These are phyloP conservation scores for Enteromius paludinosus DNA, from an alignment of 2,797 vertebrate species.

Conservation along the genomic window DNA sequence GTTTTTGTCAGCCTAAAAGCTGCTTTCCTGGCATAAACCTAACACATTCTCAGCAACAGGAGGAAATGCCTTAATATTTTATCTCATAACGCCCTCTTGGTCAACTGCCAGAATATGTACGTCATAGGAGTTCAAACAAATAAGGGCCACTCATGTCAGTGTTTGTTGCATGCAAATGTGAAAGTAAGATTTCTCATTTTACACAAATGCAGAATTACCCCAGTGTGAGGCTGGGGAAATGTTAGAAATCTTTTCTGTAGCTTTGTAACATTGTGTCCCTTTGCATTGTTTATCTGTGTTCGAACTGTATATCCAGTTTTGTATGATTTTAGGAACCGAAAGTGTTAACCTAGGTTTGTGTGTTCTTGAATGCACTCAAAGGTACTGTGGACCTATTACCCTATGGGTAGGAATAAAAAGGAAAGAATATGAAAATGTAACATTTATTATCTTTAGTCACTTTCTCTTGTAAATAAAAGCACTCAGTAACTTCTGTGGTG, in stretches of 20 bases:
- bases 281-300: conserved; percentile 75
- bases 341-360: conserved; percentile 97
- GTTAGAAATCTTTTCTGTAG: conserved; percentile 87
- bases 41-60: conserved; percentile 18
- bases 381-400: conserved; percentile 99
- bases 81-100: conserved; percentile 51
- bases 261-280: conserved; percentile 87
- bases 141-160: conserved; percentile 9
- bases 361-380: conserved; percentile 96
- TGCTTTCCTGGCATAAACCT: background rate
- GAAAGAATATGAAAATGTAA: conserved; percentile 92
- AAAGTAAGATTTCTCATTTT: conserved; percentile 53
- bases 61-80: conserved; percentile 67
- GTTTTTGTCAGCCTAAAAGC: conserved; percentile 51
- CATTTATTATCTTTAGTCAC: conserved; percentile 89
- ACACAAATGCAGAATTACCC: conserved; percentile 74
- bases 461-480: conserved; percentile 97
- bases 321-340: conserved; percentile 80
- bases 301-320: conserved; percentile 81
- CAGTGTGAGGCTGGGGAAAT: conserved; percentile 81
- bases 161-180: conserved; percentile 13
- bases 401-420: conserved; percentile 99
- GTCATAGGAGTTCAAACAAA: conserved; percentile 53
- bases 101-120: conserved; percentile 50
- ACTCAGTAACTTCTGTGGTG: conserved; percentile 89